These are phyloP conservation scores for Pristiophorus japonicus DNA, from an alignment of 2,113 vertebrate species.

Conservation along the genomic window DNA sequence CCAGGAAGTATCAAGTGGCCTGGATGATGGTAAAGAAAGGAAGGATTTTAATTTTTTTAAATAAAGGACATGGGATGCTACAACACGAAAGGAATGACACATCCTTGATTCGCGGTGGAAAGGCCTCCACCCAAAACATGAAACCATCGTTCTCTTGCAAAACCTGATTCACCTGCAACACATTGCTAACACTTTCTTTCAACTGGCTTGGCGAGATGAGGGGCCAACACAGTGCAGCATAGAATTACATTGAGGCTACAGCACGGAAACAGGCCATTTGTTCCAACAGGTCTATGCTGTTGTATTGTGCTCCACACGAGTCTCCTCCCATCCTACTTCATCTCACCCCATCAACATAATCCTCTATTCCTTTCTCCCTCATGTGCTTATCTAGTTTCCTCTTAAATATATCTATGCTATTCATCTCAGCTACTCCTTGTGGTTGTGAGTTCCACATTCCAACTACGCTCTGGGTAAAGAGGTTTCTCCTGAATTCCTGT, in stretches of 20 bases:
- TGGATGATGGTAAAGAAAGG: not conserved
- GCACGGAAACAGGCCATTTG: no score
- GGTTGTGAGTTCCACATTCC: no score
- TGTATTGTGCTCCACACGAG: no score
- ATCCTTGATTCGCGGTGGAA: not conserved
- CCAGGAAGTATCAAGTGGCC: not conserved
- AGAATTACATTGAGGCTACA: not conserved
- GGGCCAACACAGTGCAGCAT: not conserved
- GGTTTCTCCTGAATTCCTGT: no score
- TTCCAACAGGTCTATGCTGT: not conserved
- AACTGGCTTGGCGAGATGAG: not conserved
- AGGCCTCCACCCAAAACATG: not conserved
- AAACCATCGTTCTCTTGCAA: not conserved
- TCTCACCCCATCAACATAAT: no score
- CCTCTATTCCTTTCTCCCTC: no score
- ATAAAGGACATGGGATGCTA: not conserved
- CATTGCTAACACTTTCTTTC: not conserved
- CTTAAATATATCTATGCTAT: no score
- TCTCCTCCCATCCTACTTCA: no score
- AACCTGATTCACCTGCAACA: not conserved
- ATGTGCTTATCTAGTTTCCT: no score
- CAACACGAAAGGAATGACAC: not conserved
- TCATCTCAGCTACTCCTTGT: no score
- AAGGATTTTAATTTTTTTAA: not conserved
- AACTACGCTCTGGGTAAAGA: no score